phyloP scores from a whole-genome alignment of 2,113 vertebrate genomes.

The Cottus gobio region DNA sequence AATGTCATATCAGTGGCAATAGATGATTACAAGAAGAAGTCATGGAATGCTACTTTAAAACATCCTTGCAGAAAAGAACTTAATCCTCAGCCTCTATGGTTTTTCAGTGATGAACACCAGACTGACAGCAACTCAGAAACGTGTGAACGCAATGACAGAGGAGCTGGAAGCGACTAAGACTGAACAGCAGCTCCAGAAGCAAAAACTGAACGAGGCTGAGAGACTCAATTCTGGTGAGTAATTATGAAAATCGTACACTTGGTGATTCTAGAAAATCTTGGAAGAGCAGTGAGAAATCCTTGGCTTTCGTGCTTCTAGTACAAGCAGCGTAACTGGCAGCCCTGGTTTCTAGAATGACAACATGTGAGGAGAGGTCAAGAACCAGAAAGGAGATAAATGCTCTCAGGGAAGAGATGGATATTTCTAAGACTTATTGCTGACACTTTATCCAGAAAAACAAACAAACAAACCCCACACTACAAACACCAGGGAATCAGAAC shows the following conservation, averaged over 20 bases:
- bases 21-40: constrained; percentile 1
- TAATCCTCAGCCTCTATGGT: constrained; percentile 18
- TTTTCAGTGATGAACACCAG: constrained; percentile 38
- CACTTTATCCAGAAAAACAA: neutral
- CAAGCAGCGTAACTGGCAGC: neutral
- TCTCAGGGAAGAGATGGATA: neutral
- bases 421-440: constrained; percentile 3
- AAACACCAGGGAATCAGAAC: neutral
- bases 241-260: neutral
- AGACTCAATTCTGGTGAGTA: neutral
- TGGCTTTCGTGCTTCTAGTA: constrained; percentile 25
- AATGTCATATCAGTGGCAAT: neutral
- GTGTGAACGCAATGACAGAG: constrained; percentile 46
- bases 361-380: neutral
- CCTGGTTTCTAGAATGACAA: constrained; percentile 41
- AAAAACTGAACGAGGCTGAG: neutral
- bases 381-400: constrained; percentile 14
- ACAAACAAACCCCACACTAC: too few species aligned
- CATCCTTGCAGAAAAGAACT: constrained; percentile 9
- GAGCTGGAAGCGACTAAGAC: neutral
- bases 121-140: constrained; percentile 50
- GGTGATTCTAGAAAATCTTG: constrained; percentile 14
- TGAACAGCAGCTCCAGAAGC: constrained; percentile 26
- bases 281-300: constrained; percentile 23
- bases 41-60: neutral